Evolutionary conservation across 1,140 invertebrate genomes (phyloP).

Genomic region (Ceratina calcarata): DNA sequence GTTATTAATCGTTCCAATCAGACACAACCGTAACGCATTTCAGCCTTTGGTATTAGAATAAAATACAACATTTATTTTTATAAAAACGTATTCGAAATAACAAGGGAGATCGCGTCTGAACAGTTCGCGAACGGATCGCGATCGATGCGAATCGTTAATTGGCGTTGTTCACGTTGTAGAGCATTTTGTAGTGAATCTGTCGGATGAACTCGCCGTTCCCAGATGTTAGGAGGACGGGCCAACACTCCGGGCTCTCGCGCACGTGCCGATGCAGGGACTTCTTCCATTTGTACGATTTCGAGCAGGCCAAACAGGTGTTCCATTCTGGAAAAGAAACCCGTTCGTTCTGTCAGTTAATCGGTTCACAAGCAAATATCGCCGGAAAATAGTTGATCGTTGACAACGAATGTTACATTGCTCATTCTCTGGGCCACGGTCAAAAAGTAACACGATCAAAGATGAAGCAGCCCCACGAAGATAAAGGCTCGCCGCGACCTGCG

Average conservation of each 20-base stretch:
- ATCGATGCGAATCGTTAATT: neutral
- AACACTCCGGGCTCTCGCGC: constrained; percentile 76
- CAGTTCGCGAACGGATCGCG: neutral
- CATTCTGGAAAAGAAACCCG: constrained; percentile 71
- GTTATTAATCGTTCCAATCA: neutral
- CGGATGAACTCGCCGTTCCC: constrained; percentile 75
- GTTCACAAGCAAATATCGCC: neutral
- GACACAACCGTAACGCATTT: constrained; percentile 1
- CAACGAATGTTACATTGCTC: neutral
- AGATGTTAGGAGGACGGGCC: constrained; percentile 75
- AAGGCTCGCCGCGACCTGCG: no score
- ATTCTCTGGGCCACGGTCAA: neutral
- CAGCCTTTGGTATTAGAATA: constrained; percentile 40
- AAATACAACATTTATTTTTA: constrained; percentile 60
- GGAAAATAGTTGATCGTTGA: constrained; percentile 2
- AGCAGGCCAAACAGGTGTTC: constrained; percentile 78
- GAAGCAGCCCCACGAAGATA: no score
- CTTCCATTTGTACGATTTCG: constrained; percentile 80
- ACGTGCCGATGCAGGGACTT: constrained; percentile 81
- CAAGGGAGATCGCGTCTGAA: constrained; percentile 28
- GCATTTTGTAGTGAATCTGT: constrained; percentile 77
- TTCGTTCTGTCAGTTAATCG: constrained; percentile 38
- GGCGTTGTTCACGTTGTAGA: constrained; percentile 63
- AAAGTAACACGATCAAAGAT: neutral
- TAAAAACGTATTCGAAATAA: constrained; percentile 58